phyloP scores from a whole-genome alignment of 2,888 invertebrate species.

The Actias luna region DNA sequence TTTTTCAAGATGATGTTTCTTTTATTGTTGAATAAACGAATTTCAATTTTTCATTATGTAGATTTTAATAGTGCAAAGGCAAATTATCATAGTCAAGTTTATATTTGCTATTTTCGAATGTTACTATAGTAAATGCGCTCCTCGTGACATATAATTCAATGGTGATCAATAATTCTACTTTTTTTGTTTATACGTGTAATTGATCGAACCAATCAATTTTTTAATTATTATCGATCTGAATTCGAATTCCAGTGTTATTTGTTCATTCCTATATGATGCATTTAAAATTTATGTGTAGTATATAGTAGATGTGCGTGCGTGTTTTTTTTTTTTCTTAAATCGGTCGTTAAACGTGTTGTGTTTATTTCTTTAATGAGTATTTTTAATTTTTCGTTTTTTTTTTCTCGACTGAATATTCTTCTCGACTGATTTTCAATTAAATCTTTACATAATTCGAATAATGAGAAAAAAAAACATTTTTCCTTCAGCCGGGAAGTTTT shows the following conservation, averaged over 20 bases:
- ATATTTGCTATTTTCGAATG: too few relatives aligned
- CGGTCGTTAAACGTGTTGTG: conserved; percentile 30
- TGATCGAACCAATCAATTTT: background rate
- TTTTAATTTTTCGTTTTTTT: conserved; percentile 32
- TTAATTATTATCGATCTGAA: background rate
- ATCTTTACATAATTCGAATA: too few relatives aligned
- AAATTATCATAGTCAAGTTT: too few relatives aligned
- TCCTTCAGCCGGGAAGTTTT: conserved; percentile 19
- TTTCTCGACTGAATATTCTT: conserved; percentile 8
- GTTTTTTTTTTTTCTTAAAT: conserved; percentile 26
- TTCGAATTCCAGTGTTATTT: conserved; percentile 36
- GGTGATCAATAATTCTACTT: background rate
- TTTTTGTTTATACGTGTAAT: background rate
- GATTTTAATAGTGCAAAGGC: too few relatives aligned
- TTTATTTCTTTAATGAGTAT: conserved; percentile 16
- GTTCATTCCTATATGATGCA: conserved; percentile 60
- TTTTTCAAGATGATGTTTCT: too few relatives aligned
- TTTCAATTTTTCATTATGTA: too few relatives aligned
- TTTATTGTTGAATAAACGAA: too few relatives aligned
- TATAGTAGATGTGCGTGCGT: background rate
- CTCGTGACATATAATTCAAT: background rate
- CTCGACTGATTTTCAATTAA: background rate
- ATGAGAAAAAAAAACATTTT: background rate
- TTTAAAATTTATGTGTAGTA: conserved; percentile 42
- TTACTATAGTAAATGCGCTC: background rate